Evolutionary conservation across 1,140 invertebrate species (phyloP).

Genomic region (Zaprionus taronus): DNA sequence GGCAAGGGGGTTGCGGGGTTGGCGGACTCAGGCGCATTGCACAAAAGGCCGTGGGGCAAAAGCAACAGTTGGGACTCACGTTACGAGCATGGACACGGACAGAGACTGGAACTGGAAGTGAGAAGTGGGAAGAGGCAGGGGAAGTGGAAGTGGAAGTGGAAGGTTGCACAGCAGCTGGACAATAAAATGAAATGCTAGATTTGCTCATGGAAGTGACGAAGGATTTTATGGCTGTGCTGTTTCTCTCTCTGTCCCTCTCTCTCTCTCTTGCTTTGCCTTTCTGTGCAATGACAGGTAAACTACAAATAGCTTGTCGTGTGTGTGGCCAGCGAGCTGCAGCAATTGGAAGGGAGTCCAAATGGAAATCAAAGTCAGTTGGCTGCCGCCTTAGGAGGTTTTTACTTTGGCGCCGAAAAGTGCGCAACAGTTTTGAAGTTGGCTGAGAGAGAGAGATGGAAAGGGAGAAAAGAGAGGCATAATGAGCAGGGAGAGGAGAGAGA

Average conservation of each 20-base stretch:
- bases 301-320: slow-evolving; percentile 21
- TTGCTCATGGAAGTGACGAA: slow-evolving; percentile 33
- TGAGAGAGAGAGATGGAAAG: background rate
- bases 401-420: slow-evolving; percentile 12
- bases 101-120: background rate
- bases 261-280: background rate
- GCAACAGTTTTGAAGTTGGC: slow-evolving; percentile 5
- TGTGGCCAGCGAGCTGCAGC: slow-evolving; percentile 12
- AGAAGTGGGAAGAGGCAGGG: background rate
- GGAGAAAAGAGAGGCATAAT: too few relatives aligned
- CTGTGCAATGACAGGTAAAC: background rate
- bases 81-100: slow-evolving; percentile 11
- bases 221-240: slow-evolving; percentile 20
- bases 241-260: background rate
- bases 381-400: slow-evolving; percentile 16
- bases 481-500: background rate
- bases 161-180: slow-evolving; percentile 7
- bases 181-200: slow-evolving; percentile 41
- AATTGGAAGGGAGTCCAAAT: slow-evolving; percentile 14
- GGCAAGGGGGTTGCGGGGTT: background rate
- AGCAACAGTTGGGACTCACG: slow-evolving; percentile 37
- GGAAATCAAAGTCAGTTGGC: slow-evolving; percentile 26
- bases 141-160: background rate
- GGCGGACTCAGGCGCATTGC: background rate
- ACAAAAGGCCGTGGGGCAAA: background rate